A percentile compares a stretch with the other conserved stretches of the same genome.
phyloP scores from a whole-genome alignment of 53 echinoderm and acorn worm genomes.

The Holothuria scabra region DNA sequence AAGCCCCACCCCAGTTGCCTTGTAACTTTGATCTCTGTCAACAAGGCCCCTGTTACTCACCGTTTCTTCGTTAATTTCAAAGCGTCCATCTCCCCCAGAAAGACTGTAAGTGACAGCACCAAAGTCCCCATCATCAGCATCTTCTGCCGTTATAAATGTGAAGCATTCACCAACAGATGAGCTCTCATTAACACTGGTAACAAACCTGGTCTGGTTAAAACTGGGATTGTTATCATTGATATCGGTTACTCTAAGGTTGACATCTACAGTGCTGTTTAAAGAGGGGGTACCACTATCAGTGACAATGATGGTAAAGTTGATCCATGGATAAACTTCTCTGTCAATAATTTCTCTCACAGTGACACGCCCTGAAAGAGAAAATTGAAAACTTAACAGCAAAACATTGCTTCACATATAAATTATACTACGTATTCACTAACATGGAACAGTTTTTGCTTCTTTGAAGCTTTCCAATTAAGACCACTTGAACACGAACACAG shows the following conservation, averaged over 20 bases:
- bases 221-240: conserved; percentile 89
- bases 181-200: conserved; percentile 74
- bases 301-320: conserved; percentile 85
- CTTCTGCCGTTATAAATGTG: conserved; percentile 68
- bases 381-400: no score
- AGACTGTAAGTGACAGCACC: conserved; percentile 79
- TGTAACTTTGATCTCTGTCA: no score
- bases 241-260: conserved; percentile 76
- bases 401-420: no score
- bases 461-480: no score
- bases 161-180: conserved; percentile 59
- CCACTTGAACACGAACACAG: no score
- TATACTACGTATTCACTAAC: no score
- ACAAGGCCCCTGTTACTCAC: conserved; percentile 65
- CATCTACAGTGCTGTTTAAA: conserved; percentile 67
- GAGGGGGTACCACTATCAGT: conserved; percentile 77
- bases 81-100: conserved; percentile 76
- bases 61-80: conserved; percentile 72
- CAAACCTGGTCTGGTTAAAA: conserved; percentile 63
- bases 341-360: conserved; percentile 67
- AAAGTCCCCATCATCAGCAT: conserved; percentile 71
- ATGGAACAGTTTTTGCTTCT: no score
- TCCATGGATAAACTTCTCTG: conserved; percentile 73
- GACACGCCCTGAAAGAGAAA: conserved; percentile 69
- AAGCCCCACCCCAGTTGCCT: no score